phyloP scores from a whole-genome alignment of 2,113 vertebrate species.

The Axis porcinus region DNA sequence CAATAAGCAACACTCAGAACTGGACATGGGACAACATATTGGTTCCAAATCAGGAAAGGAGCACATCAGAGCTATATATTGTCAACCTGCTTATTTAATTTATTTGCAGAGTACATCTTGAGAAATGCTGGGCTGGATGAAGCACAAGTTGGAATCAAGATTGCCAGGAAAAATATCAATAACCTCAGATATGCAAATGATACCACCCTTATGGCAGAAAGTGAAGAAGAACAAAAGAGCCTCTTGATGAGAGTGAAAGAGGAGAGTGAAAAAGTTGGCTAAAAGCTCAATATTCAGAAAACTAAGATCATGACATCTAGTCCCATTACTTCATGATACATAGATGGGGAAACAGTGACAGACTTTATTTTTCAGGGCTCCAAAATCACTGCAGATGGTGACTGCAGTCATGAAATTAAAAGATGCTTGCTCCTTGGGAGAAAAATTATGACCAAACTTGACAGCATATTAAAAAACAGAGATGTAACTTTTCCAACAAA shows the following conservation, averaged over 20 bases:
- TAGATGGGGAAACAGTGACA: neutral
- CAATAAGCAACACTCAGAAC: neutral
- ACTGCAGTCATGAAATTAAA: neutral
- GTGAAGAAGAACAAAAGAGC: neutral
- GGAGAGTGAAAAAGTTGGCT: neutral
- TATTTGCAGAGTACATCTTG: neutral
- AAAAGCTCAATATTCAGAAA: neutral
- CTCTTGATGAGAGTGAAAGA: neutral
- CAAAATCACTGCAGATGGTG: neutral
- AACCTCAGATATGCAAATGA: neutral
- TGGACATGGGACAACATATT: neutral
- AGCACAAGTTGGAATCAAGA: neutral
- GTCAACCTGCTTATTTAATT: neutral
- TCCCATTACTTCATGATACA: neutral
- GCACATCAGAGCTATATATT: neutral
- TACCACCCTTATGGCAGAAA: neutral
- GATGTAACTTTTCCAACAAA: neutral
- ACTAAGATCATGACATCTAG: neutral
- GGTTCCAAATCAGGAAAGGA: neutral
- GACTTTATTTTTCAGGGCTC: neutral
- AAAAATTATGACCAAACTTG: neutral
- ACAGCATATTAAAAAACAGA: neutral
- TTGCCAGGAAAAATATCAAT: neutral
- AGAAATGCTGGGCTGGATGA: neutral
- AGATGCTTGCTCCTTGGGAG: accelerated